These are phyloP conservation scores for Bimastos eiseni DNA, from an alignment of 2,888 invertebrate species.

Conservation along the genomic window DNA sequence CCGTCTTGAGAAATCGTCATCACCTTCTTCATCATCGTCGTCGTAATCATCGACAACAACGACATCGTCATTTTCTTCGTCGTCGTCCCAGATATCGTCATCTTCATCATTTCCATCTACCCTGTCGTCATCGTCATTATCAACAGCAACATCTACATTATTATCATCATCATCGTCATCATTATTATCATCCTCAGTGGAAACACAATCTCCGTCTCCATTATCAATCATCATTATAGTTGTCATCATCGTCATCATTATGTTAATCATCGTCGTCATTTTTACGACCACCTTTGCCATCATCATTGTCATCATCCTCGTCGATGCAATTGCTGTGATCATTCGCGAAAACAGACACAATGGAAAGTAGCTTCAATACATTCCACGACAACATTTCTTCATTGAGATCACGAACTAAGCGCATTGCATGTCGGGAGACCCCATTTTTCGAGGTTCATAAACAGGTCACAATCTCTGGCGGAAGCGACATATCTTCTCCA, in stretches of 20 bases:
- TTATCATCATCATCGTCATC: neutral
- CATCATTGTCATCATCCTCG: neutral
- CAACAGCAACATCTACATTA: neutral
- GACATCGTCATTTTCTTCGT: neutral
- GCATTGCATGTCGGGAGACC: neutral
- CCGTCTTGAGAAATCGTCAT: slow-evolving; percentile 1
- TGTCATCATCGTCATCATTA: neutral
- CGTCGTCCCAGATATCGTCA: neutral
- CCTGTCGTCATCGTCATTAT: neutral
- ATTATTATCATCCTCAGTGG: slow-evolving; percentile 7
- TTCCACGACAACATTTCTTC: neutral
- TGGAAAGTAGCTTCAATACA: neutral
- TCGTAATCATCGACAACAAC: neutral
- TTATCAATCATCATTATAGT: neutral
- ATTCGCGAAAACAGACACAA: neutral
- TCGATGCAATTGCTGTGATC: too few relatives aligned
- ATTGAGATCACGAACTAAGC: neutral
- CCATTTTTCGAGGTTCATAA: neutral
- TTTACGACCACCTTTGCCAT: neutral
- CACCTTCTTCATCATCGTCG: slow-evolving; percentile 17
- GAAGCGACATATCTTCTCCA: neutral
- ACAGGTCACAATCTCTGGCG: neutral
- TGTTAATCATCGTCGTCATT: neutral
- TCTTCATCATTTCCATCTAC: neutral
- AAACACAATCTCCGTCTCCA: neutral